These are phyloP conservation scores for Trogon melanurus DNA, from an alignment of 2,113 vertebrate species.

Conservation along the genomic window DNA sequence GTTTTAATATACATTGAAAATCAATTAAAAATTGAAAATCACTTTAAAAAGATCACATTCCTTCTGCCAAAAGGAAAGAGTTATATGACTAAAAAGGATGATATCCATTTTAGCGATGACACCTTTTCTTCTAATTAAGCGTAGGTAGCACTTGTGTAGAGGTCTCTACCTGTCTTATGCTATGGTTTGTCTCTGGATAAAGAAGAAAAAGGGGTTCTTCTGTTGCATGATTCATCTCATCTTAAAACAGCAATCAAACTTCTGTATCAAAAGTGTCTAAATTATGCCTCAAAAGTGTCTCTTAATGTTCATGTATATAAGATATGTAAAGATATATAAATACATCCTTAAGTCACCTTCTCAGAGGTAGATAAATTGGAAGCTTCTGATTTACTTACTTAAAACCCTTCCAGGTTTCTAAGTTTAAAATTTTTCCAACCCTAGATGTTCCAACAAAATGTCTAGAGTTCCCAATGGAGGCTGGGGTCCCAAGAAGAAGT, in stretches of 20 bases:
- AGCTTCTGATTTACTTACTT: neutral
- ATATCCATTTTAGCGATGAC: neutral
- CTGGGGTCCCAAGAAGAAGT: neutral
- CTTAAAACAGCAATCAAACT: neutral
- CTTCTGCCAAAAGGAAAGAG: neutral
- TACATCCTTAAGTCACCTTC: neutral
- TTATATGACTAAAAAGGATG: neutral
- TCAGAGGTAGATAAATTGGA: neutral
- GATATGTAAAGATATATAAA: neutral
- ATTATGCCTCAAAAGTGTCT: neutral
- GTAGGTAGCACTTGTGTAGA: neutral
- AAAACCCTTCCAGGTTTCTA: neutral
- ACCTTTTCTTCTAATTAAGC: neutral
- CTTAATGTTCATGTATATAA: neutral
- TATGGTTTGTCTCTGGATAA: neutral
- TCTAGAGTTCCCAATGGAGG: neutral
- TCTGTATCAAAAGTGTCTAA: neutral
- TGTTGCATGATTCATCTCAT: neutral
- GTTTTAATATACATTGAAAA: neutral
- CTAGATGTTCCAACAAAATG: rapidly evolving
- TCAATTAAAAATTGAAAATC: neutral
- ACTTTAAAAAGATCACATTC: neutral
- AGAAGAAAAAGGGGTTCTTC: neutral
- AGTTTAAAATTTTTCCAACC: neutral
- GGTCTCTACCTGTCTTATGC: neutral